phyloP scores from a whole-genome alignment of 2,113 vertebrate genomes.

The Hippolais icterina region DNA sequence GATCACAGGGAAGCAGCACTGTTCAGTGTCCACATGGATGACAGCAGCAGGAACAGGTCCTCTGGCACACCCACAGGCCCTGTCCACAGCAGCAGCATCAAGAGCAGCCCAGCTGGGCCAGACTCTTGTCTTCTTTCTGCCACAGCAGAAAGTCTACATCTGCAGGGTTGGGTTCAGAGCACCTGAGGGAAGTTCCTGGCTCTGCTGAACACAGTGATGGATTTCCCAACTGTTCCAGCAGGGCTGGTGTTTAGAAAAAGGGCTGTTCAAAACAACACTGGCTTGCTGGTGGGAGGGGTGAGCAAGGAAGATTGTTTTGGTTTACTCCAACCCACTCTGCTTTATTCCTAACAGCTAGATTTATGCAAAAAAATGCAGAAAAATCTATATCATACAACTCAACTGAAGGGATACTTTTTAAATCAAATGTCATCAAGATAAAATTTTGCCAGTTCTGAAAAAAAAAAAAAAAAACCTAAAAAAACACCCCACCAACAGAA shows the following conservation, averaged over 20 bases:
- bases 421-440: not conserved
- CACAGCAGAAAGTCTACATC: not conserved
- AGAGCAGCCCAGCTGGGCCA: not conserved
- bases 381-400: not conserved
- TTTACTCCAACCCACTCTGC: not conserved
- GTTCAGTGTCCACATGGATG: rapidly evolving
- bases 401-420: not conserved
- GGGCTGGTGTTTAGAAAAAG: not conserved
- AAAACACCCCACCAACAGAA: not conserved
- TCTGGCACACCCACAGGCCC: not conserved
- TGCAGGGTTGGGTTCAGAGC: not conserved
- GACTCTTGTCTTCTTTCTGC: not conserved
- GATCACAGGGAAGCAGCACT: rapidly evolving
- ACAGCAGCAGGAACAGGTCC: not conserved
- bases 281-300: not conserved
- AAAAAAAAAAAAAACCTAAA: not conserved
- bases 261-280: not conserved
- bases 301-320: not conserved
- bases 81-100: not conserved
- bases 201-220: not conserved
- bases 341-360: not conserved
- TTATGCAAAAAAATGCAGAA: not conserved
- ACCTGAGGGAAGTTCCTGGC: not conserved
- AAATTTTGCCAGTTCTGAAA: not conserved
- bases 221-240: not conserved